Evolutionary conservation across 2,113 vertebrate species (phyloP).

Genomic region (Crypturellus undulatus): DNA sequence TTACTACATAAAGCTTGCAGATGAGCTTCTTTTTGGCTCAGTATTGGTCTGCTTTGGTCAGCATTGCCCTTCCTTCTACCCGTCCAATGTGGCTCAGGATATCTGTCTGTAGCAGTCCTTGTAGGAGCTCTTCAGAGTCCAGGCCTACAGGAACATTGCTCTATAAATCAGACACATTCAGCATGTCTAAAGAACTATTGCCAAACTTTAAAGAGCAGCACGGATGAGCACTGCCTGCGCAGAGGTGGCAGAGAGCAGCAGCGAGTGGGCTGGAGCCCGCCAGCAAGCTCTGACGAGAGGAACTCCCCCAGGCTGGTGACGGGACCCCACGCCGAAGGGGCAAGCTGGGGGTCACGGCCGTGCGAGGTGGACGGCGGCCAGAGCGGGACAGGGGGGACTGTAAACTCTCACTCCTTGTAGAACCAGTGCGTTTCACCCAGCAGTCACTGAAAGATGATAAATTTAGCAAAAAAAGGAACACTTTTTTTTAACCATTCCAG

Average conservation of each 20-base stretch:
- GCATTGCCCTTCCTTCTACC: background rate
- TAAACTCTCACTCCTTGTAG: background rate
- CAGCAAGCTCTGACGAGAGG: background rate
- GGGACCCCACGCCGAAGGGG: background rate
- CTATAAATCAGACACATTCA: background rate
- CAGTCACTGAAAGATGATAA: background rate
- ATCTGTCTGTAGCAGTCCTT: background rate
- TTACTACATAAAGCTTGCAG: background rate
- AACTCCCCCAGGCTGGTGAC: background rate
- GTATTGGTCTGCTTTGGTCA: background rate
- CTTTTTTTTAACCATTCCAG: background rate
- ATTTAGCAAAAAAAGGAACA: slow-evolving; percentile 11
- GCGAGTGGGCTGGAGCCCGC: background rate
- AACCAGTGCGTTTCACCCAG: background rate
- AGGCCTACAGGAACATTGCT: no score
- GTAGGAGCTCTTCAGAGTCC: background rate
- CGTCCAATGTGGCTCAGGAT: background rate
- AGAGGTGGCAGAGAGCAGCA: rapidly evolving
- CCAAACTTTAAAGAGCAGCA: background rate
- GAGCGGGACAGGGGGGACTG: background rate
- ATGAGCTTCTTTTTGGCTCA: background rate
- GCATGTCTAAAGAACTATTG: background rate
- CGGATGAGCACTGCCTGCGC: background rate
- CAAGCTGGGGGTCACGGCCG: background rate
- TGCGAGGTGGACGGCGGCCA: background rate